These are phyloP conservation scores for Corythornis cristatus DNA, from an alignment of 2,113 vertebrate species.

Conservation along the genomic window DNA sequence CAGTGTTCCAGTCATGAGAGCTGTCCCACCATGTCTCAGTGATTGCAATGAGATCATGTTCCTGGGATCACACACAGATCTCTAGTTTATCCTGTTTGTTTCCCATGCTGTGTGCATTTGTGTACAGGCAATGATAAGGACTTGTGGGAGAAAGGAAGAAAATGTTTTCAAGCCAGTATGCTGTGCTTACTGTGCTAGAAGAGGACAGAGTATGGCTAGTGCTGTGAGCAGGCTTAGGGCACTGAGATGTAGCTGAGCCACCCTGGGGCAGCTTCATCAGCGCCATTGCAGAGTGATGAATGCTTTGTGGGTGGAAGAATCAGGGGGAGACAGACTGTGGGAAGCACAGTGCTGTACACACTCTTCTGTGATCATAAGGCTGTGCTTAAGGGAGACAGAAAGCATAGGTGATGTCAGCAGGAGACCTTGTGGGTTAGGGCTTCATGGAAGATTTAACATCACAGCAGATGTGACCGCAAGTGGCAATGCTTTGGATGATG, in stretches of 20 bases:
- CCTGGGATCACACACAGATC: too few species aligned
- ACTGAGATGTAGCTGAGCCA: accelerated
- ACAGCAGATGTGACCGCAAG: conserved; percentile 52
- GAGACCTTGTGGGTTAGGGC: not conserved
- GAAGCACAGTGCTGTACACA: accelerated
- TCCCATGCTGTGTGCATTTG: too few species aligned
- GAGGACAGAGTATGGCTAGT: not conserved
- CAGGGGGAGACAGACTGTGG: not conserved
- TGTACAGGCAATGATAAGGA: not conserved
- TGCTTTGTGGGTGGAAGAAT: not conserved
- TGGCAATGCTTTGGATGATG: conserved; percentile 40
- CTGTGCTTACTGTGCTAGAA: not conserved
- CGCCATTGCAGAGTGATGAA: not conserved
- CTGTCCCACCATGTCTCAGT: too few species aligned
- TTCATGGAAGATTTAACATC: conserved; percentile 51
- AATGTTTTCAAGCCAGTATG: not conserved
- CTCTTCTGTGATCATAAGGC: not conserved
- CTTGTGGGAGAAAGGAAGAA: not conserved
- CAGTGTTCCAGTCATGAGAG: too few species aligned
- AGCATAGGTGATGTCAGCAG: not conserved
- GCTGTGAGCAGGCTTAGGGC: accelerated
- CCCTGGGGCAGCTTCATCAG: not conserved
- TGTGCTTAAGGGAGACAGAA: not conserved
- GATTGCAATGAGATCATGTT: too few species aligned
- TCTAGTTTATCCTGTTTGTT: too few species aligned